These are phyloP conservation scores for Drosophila siamana DNA, from an alignment of 2,888 invertebrate genomes.

Conservation along the genomic window DNA sequence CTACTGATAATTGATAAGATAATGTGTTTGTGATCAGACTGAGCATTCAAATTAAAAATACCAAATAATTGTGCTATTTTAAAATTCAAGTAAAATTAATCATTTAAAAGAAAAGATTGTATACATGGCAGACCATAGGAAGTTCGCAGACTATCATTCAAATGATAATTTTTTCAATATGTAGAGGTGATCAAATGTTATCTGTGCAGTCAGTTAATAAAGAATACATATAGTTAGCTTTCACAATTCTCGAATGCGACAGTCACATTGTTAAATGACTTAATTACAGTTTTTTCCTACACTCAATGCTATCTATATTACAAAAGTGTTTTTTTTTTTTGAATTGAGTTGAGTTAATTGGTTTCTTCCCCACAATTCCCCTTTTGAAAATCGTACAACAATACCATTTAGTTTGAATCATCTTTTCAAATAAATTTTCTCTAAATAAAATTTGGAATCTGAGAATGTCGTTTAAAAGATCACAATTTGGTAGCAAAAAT, in stretches of 20 bases:
- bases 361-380: constrained; percentile 1
- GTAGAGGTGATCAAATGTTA: background rate
- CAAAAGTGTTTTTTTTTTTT: constrained; percentile 11
- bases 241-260: background rate
- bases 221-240: background rate
- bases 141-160: background rate
- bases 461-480: no score
- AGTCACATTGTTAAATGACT: constrained; percentile 10
- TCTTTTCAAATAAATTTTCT: background rate
- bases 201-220: constrained; percentile 14
- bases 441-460: background rate
- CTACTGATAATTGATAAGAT: background rate
- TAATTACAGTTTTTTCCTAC: constrained; percentile 29
- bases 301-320: background rate
- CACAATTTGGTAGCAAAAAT: no score
- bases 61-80: no score
- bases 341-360: constrained; percentile 21
- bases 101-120: no score
- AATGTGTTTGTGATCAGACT: background rate
- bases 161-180: no score
- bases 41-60: no score
- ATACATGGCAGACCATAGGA: background rate
- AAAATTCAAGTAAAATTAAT: no score
- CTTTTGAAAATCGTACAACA: background rate
- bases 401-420: constrained; percentile 16